Percentiles rank a stretch among this genome's conserved stretches.
Conservation (phyloP, 2,888 invertebrate species). For the Rhynchonema sp. region DNA sequence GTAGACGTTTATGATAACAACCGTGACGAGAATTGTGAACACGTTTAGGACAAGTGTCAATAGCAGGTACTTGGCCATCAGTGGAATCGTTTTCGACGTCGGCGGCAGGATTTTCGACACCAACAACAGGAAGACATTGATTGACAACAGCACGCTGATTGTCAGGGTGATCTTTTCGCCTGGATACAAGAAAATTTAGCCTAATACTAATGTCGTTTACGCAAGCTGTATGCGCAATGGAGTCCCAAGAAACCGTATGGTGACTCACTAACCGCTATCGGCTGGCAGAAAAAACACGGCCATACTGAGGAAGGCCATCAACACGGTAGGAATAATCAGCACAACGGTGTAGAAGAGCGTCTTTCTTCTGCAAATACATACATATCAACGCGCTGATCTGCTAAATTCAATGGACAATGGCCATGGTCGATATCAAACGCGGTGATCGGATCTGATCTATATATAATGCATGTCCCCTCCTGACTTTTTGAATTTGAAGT, state of each 20-base stretch:
- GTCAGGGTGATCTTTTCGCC: constrained; percentile 38
- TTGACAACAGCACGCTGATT: constrained; percentile 92
- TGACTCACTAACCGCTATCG: constrained; percentile 62
- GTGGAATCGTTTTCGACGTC: constrained; percentile 85
- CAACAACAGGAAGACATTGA: constrained; percentile 93
- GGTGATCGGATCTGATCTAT: no score
- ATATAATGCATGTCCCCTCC: no score
- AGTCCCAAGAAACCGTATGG: background rate
- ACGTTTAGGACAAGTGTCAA: background rate
- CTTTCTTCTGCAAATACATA: constrained; percentile 55
- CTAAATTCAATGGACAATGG: no score
- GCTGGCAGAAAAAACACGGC: constrained; percentile 95
- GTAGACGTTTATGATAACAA: constrained; percentile 98
- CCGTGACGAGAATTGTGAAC: constrained; percentile 82
- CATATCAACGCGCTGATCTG: no score
- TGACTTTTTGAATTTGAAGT: no score
- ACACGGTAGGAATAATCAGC: constrained; percentile 88
- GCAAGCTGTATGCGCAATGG: no score
- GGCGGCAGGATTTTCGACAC: constrained; percentile 98
- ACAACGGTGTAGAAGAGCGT: constrained; percentile 98
- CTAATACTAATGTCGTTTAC: no score
- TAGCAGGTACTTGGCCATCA: constrained; percentile 80
- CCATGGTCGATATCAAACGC: no score
- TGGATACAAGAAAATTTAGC: background rate
- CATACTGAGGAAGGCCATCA: constrained; percentile 96